These are phyloP conservation scores for Macaca nemestrina DNA, from an alignment of 2,113 vertebrate species.

Conservation along the genomic window DNA sequence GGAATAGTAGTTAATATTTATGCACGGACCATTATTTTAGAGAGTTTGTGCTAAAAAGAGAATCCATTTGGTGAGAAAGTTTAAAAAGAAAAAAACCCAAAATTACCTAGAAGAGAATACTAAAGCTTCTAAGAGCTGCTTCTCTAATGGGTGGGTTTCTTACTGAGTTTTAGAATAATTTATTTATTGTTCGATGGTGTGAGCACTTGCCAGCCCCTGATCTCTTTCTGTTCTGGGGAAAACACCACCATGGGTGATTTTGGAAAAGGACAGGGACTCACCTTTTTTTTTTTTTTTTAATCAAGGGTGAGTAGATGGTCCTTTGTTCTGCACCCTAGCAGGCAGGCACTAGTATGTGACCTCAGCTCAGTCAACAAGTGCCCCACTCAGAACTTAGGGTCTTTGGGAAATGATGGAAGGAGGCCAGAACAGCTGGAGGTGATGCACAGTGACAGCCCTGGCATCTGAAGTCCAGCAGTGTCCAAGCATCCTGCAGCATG, in stretches of 20 bases:
- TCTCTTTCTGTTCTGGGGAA: neutral
- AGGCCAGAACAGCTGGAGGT: neutral
- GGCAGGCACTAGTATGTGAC: neutral
- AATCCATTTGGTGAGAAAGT: slow-evolving; percentile 12
- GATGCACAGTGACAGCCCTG: neutral
- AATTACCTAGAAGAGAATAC: neutral
- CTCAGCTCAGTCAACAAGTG: neutral
- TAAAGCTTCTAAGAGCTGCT: neutral
- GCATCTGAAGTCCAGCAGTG: neutral
- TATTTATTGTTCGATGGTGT: neutral
- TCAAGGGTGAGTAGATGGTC: neutral
- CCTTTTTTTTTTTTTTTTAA: neutral
- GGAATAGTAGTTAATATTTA: neutral
- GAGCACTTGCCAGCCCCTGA: neutral
- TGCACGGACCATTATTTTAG: slow-evolving; percentile 12
- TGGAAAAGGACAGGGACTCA: neutral
- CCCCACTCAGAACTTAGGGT: neutral
- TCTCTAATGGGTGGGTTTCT: neutral
- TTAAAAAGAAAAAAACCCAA: neutral
- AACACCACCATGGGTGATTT: neutral
- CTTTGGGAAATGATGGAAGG: neutral
- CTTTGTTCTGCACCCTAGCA: neutral
- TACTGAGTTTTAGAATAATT: neutral
- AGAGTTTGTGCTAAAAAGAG: slow-evolving; percentile 19
- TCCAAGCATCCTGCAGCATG: neutral